These are phyloP conservation scores for Ceyx margarethae DNA, from an alignment of 2,113 vertebrate species.

Conservation along the genomic window DNA sequence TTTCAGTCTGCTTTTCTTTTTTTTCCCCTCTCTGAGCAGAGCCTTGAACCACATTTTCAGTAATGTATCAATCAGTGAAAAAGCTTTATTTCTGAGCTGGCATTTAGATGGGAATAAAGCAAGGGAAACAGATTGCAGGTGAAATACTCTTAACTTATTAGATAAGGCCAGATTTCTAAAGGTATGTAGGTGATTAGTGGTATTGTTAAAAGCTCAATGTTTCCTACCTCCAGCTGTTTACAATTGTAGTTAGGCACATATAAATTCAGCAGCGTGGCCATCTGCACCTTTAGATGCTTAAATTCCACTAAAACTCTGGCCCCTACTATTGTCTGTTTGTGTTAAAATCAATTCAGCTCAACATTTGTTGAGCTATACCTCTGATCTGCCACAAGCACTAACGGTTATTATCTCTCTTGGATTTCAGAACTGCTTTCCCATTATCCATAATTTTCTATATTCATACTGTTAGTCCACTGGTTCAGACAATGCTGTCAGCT, in stretches of 20 bases:
- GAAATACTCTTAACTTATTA: background rate
- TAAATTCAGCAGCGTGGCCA: background rate
- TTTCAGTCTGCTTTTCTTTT: background rate
- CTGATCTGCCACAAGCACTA: slow-evolving; percentile 19
- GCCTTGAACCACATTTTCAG: background rate
- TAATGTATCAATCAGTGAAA: background rate
- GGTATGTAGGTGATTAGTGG: background rate
- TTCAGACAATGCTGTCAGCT: slow-evolving; percentile 23
- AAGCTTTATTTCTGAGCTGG: background rate
- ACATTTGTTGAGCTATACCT: slow-evolving; percentile 41
- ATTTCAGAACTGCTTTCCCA: slow-evolving; percentile 55
- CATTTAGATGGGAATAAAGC: background rate
- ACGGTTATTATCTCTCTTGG: slow-evolving; percentile 41
- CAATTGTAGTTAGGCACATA: background rate
- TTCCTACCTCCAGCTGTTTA: slow-evolving; percentile 16
- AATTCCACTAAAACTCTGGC: slow-evolving; percentile 36
- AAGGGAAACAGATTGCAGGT: background rate
- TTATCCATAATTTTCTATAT: slow-evolving; percentile 64
- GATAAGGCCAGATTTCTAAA: background rate
- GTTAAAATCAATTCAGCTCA: slow-evolving; percentile 51
- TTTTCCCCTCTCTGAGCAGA: background rate
- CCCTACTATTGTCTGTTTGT: slow-evolving; percentile 42
- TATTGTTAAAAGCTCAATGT: background rate
- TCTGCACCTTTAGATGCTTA: background rate
- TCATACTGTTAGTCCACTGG: slow-evolving; percentile 31